These are phyloP conservation scores for Lycocerus yunnanus DNA, from an alignment of 2,888 invertebrate genomes.

Conservation along the genomic window DNA sequence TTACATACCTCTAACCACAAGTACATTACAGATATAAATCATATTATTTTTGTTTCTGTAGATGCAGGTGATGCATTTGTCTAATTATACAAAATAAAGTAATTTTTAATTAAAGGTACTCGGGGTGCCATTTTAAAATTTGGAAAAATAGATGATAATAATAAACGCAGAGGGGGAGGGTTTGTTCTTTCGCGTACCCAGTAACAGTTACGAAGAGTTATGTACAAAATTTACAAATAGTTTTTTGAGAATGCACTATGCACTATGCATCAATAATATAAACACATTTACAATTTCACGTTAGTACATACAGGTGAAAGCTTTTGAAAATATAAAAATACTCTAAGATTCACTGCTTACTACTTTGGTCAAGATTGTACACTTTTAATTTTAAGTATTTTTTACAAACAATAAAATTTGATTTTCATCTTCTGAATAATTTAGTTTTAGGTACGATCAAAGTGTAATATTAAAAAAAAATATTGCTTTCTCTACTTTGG, in stretches of 20 bases:
- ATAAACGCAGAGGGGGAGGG: neutral
- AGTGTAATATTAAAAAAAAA: neutral
- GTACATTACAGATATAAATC: neutral
- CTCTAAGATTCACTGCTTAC: conserved; percentile 14
- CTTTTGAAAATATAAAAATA: conserved; percentile 25
- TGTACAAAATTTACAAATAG: conserved; percentile 16
- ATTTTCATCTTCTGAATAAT: neutral
- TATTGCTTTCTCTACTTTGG: neutral
- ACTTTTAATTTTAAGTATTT: neutral
- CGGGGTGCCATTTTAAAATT: neutral
- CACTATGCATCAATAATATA: neutral
- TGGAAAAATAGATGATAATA: too few relatives aligned
- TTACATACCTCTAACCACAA: conserved; percentile 8
- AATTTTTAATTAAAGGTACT: neutral
- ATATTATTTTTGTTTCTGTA: neutral
- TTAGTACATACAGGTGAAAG: conserved; percentile 17
- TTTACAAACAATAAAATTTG: neutral
- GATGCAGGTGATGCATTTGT: neutral
- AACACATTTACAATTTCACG: conserved; percentile 17
- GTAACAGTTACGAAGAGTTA: conserved; percentile 1
- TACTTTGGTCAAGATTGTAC: conserved; percentile 27
- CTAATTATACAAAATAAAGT: neutral
- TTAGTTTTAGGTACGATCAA: neutral
- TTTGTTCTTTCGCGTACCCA: neutral
- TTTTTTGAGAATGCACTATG: neutral